These are phyloP conservation scores for Melanotaenia parkinsoni DNA, from an alignment of 2,797 vertebrate species.

Conservation along the genomic window DNA sequence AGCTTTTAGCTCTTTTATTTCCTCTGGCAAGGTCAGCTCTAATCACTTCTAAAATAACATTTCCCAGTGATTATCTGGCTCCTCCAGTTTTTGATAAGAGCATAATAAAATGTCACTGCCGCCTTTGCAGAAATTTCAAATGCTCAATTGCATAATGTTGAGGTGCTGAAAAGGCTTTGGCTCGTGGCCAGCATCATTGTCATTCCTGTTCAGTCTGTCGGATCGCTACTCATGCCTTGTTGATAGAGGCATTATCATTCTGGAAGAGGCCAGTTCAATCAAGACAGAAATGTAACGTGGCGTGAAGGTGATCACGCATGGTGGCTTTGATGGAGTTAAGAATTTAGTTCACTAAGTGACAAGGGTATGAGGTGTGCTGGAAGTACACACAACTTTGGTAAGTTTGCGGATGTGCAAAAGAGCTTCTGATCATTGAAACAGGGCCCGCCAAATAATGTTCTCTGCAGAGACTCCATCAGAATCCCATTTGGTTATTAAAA, in stretches of 20 bases:
- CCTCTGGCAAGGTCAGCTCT: slow-evolving; percentile 69
- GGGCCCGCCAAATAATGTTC: slow-evolving; percentile 12
- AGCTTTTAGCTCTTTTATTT: slow-evolving; percentile 62
- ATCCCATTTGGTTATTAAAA: slow-evolving; percentile 48
- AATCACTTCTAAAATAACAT: slow-evolving; percentile 72
- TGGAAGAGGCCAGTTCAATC: slow-evolving; percentile 60
- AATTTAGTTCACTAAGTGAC: slow-evolving; percentile 50
- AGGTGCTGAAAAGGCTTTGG: slow-evolving; percentile 64
- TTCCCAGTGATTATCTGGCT: slow-evolving; percentile 60
- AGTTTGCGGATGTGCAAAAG: slow-evolving; percentile 2
- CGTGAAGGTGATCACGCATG: slow-evolving; percentile 71
- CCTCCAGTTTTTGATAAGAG: slow-evolving; percentile 44
- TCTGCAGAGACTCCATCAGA: slow-evolving; percentile 31
- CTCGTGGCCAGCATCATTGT: slow-evolving; percentile 62
- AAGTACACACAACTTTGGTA: slow-evolving; percentile 6
- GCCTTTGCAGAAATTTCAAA: slow-evolving; percentile 61
- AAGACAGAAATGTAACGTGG: slow-evolving; percentile 46
- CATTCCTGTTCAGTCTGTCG: slow-evolving; percentile 64
- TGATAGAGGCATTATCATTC: slow-evolving; percentile 74
- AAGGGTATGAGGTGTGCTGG: slow-evolving; percentile 30
- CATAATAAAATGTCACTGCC: slow-evolving; percentile 70
- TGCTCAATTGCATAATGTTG: slow-evolving; percentile 66
- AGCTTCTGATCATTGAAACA: background rate
- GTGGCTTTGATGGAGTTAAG: slow-evolving; percentile 45
- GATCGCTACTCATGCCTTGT: slow-evolving; percentile 66